A percentile compares a stretch with the other conserved stretches of the same genome.
These are phyloP conservation scores for Parambassis ranga DNA, from an alignment of 2,797 vertebrate genomes.

Conservation along the genomic window DNA sequence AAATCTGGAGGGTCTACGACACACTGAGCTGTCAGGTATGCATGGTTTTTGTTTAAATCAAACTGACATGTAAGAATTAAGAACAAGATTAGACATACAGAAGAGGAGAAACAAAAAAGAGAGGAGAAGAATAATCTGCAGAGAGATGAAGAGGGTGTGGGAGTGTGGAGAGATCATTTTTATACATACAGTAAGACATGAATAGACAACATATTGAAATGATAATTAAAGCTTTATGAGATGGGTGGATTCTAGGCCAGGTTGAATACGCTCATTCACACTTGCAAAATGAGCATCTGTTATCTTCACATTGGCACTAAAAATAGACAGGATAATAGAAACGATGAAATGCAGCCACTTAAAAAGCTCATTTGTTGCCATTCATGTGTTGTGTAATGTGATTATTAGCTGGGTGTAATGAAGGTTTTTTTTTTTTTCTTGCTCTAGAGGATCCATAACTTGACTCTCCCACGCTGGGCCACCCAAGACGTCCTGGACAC, in stretches of 20 bases:
- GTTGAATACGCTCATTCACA: slow-evolving; percentile 63
- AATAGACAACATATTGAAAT: slow-evolving; percentile 62
- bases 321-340: slow-evolving; percentile 64
- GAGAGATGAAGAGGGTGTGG: neutral
- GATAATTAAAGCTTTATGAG: slow-evolving; percentile 57
- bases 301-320: slow-evolving; percentile 60
- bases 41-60: too few species aligned
- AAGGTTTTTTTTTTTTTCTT: slow-evolving; percentile 19
- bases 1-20: slow-evolving; percentile 86
- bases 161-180: neutral
- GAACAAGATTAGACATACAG: neutral
- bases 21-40: slow-evolving; percentile 88
- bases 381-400: slow-evolving; percentile 40
- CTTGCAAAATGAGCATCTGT: slow-evolving; percentile 73
- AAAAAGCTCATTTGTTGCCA: slow-evolving; percentile 34
- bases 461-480: slow-evolving; percentile 87
- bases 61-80: neutral
- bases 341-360: slow-evolving; percentile 47
- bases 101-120: slow-evolving; percentile 10
- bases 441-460: slow-evolving; percentile 89
- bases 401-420: slow-evolving; percentile 35
- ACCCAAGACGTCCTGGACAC: slow-evolving; percentile 79
- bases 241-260: slow-evolving; percentile 60
- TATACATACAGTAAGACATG: slow-evolving; percentile 31
- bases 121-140: slow-evolving; percentile 1